Conservation (phyloP, 1,140 invertebrate species). For the Kradibia gibbosae region DNA sequence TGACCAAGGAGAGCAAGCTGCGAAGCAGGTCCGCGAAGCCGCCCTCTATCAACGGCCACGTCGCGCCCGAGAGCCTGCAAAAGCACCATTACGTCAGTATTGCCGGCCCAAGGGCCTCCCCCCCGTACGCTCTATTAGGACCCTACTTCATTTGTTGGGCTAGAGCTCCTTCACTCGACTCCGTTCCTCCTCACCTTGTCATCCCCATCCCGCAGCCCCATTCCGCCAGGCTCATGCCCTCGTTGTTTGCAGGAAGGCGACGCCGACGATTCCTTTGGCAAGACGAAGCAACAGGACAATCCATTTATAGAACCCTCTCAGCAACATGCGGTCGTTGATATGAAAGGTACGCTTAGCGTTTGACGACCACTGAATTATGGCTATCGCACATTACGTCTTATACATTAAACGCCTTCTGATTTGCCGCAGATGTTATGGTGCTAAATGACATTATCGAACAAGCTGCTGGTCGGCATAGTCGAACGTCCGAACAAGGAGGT, state of each 20-base stretch:
- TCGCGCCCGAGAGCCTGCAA: slow-evolving; percentile 77
- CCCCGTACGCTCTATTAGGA: too few species aligned
- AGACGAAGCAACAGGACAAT: slow-evolving; percentile 91
- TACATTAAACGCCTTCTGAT: slow-evolving; percentile 42
- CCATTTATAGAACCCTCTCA: slow-evolving; percentile 91
- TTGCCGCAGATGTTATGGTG: slow-evolving; percentile 93
- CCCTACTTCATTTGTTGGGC: not conserved
- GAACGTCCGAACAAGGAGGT: slow-evolving; percentile 90
- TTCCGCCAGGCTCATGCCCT: too few species aligned
- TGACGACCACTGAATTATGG: not conserved
- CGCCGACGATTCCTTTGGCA: slow-evolving; percentile 84
- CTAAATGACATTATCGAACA: slow-evolving; percentile 98
- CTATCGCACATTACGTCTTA: slow-evolving; percentile 15
- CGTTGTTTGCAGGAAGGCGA: slow-evolving; percentile 77
- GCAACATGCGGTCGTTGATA: slow-evolving; percentile 91
- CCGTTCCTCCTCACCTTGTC: not conserved
- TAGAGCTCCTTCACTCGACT: not conserved
- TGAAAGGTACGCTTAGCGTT: slow-evolving; percentile 84
- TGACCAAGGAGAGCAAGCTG: slow-evolving; percentile 89
- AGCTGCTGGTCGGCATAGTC: slow-evolving; percentile 88
- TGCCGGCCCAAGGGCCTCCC: not conserved
- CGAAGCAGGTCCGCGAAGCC: slow-evolving; percentile 82
- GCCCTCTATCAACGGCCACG: slow-evolving; percentile 75
- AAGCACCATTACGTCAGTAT: slow-evolving; percentile 81
- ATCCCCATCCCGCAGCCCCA: not conserved